phyloP scores from a whole-genome alignment of 1,140 invertebrate genomes.

The Drosophila repletoides region DNA sequence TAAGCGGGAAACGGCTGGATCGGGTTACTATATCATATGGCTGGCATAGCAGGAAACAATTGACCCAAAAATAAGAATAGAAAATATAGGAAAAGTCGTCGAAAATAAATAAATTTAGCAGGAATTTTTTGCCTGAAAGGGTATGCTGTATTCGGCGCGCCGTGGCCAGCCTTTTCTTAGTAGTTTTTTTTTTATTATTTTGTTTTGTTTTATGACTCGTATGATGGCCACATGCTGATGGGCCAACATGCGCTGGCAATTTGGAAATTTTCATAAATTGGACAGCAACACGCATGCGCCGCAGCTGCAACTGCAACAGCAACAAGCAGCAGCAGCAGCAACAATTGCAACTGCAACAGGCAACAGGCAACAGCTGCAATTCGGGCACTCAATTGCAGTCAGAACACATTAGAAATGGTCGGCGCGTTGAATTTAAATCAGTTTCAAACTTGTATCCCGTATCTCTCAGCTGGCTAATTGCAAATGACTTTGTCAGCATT shows the following conservation, averaged over 20 bases:
- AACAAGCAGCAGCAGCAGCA: conserved; percentile 4
- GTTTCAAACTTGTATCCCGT: no score
- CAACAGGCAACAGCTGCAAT: conserved; percentile 20
- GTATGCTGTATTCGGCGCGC: no score
- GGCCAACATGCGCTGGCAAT: conserved; percentile 47
- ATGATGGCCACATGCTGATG: conserved; percentile 42
- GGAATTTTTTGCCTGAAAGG: no score
- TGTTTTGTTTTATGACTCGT: no score
- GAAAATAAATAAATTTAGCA: no score
- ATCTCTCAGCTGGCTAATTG: conserved; percentile 31
- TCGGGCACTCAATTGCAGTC: conserved; percentile 34
- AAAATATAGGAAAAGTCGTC: no score
- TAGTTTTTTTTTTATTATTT: no score
- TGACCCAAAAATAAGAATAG: no score
- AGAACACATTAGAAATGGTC: conserved; percentile 44
- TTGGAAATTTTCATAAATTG: conserved; percentile 54
- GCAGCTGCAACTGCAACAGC: conserved; percentile 11
- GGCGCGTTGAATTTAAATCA: conserved; percentile 23
- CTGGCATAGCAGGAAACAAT: no score
- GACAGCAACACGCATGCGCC: conserved; percentile 59
- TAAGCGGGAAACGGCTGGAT: no score
- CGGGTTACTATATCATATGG: no score
- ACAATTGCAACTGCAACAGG: conserved; percentile 24
- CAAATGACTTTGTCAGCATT: conserved; percentile 37
- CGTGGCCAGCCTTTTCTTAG: no score